Evolutionary conservation across 2,888 invertebrate species (phyloP).

Genomic region (Allacma fusca): DNA sequence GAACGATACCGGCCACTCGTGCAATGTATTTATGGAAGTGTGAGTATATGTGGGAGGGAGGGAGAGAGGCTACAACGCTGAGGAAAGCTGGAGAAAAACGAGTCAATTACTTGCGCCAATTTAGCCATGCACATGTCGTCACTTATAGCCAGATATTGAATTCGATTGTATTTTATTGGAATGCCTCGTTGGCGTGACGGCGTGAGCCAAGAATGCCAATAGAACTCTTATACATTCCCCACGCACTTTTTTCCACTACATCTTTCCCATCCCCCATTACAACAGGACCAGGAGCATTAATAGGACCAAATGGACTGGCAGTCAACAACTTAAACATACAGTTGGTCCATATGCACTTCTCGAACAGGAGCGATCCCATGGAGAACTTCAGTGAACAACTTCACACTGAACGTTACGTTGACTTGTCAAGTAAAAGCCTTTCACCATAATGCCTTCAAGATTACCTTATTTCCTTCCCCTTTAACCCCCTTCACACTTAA

Average conservation of each 20-base stretch:
- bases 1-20: no score
- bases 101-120: slow-evolving; percentile 43
- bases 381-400: no score
- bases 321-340: no score
- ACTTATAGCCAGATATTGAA: slow-evolving; percentile 34
- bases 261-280: neutral
- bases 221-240: slow-evolving; percentile 23
- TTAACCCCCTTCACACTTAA: neutral
- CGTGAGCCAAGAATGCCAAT: slow-evolving; percentile 36
- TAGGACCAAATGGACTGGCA: no score
- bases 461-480: slow-evolving; percentile 13
- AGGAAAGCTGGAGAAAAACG: slow-evolving; percentile 17
- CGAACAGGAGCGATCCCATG: no score
- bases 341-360: no score
- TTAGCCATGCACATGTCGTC: slow-evolving; percentile 31
- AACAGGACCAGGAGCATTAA: no score
- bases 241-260: slow-evolving; percentile 32
- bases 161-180: slow-evolving; percentile 43
- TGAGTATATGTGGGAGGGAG: neutral
- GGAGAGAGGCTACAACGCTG: neutral
- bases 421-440: neutral
- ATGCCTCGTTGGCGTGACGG: slow-evolving; percentile 15
- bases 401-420: no score
- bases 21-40: neutral
- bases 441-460: neutral